Conservation (phyloP, 2,113 vertebrate species). For the Marmota monax region DNA sequence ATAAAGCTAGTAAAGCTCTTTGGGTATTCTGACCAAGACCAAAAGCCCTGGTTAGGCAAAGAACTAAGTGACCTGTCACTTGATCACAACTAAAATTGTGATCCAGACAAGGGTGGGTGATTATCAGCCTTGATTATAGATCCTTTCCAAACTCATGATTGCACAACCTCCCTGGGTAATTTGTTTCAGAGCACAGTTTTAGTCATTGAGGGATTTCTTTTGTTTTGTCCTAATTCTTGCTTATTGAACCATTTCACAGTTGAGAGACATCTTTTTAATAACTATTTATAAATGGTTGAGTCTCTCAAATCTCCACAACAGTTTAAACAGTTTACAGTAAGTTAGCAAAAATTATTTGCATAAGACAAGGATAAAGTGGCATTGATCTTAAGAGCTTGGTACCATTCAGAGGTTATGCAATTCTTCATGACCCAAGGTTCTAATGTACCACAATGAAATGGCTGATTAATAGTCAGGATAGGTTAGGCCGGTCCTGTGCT, state of each 20-base stretch:
- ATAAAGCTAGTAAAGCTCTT: background rate
- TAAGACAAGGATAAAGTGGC: background rate
- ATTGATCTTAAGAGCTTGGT: background rate
- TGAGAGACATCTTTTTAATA: background rate
- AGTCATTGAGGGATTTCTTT: background rate
- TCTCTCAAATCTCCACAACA: background rate
- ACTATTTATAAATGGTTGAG: background rate
- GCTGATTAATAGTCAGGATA: background rate
- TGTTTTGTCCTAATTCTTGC: background rate
- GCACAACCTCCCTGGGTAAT: background rate
- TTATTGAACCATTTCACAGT: background rate
- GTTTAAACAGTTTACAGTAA: constrained; percentile 12
- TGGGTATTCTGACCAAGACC: background rate
- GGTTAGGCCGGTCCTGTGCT: background rate
- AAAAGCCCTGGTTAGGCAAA: background rate
- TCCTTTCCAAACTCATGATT: background rate
- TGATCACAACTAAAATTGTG: background rate
- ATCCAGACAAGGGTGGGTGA: background rate
- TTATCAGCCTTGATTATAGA: background rate
- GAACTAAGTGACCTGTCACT: background rate
- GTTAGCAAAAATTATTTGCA: constrained; percentile 35
- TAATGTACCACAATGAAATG: background rate
- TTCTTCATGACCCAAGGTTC: background rate
- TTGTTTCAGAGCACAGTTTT: background rate
- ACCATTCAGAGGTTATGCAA: background rate